phyloP scores from a whole-genome alignment of 2,888 invertebrate species.

The Corbicula japonica region DNA sequence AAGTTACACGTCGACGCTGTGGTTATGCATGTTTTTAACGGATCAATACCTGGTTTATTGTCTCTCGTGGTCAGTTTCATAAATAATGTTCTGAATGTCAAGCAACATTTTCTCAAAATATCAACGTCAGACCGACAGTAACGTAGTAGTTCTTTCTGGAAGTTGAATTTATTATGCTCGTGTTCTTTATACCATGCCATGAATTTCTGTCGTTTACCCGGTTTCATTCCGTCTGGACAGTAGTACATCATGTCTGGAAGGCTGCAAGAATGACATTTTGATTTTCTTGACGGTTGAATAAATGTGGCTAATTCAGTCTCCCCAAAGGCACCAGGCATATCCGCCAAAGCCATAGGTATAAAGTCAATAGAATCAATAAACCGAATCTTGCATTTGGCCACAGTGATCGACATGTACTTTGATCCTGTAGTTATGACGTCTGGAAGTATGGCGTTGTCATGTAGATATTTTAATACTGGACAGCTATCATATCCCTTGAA shows the following conservation, averaged over 20 bases:
- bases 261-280: neutral
- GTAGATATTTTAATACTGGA: constrained; percentile 35
- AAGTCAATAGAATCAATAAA: constrained; percentile 43
- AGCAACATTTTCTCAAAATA: neutral
- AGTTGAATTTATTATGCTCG: constrained; percentile 7
- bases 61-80: neutral
- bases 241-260: constrained; percentile 26
- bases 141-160: constrained; percentile 41
- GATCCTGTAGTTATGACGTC: constrained; percentile 43
- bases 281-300: constrained; percentile 18
- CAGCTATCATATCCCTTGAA: constrained; percentile 53
- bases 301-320: constrained; percentile 38
- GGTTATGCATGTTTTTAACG: neutral
- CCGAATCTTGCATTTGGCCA: constrained; percentile 35
- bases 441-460: constrained; percentile 47
- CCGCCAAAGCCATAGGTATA: constrained; percentile 27
- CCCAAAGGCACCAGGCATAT: constrained; percentile 30
- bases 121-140: constrained; percentile 9
- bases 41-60: neutral
- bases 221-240: constrained; percentile 32
- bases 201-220: constrained; percentile 11
- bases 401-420: constrained; percentile 39
- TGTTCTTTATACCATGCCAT: constrained; percentile 30
- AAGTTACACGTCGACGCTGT: constrained; percentile 1
- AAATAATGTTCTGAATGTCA: neutral